Evolutionary conservation across 2,797 vertebrate species (phyloP).

Genomic region (Carcharodon carcharias): DNA sequence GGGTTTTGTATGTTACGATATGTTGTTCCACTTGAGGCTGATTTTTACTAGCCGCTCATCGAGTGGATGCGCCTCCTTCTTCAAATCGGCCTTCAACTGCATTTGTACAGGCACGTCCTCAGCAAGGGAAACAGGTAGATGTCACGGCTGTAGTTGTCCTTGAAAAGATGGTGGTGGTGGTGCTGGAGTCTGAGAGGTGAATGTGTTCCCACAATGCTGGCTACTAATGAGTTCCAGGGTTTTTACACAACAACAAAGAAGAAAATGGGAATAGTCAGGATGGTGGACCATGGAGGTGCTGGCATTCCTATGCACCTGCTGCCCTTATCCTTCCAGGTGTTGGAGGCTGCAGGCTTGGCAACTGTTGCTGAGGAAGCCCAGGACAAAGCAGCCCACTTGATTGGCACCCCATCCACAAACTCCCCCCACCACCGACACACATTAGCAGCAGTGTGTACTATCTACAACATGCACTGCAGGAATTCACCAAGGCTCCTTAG

Average conservation of each 20-base stretch:
- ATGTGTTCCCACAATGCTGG: background rate
- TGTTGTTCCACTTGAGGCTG: background rate
- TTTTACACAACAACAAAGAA: background rate
- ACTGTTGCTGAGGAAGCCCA: background rate
- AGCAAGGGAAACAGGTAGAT: background rate
- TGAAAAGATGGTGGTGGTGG: background rate
- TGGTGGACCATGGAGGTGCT: background rate
- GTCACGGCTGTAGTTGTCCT: background rate
- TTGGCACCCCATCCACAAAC: too few species aligned
- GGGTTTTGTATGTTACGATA: background rate
- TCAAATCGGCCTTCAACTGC: background rate
- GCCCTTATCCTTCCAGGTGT: background rate
- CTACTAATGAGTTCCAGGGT: background rate
- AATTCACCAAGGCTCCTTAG: too few species aligned
- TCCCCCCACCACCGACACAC: too few species aligned
- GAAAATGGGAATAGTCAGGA: background rate
- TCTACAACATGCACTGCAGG: too few species aligned
- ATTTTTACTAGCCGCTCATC: too few species aligned
- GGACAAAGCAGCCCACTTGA: too few species aligned
- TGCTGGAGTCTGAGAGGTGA: background rate
- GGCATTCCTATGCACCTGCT: background rate
- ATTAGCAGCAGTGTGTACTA: too few species aligned
- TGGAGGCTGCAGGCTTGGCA: background rate
- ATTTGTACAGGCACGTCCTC: background rate
- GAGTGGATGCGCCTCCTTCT: background rate